A percentile compares a stretch with the other conserved stretches of the same genome.
Conservation (phyloP, 2,888 invertebrate species). For the Epistrophe eligans region DNA sequence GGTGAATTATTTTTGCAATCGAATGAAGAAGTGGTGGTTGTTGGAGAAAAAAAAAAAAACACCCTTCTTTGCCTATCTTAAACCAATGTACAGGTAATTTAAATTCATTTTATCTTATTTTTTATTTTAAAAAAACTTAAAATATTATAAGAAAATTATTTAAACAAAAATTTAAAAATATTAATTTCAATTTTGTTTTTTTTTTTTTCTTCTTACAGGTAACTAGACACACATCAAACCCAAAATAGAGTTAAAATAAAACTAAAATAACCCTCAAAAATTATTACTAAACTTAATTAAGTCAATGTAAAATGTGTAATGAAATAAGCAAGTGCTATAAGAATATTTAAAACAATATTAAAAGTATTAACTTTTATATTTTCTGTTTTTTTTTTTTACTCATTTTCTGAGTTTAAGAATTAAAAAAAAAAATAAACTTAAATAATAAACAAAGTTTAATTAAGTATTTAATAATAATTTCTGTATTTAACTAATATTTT, state of each 20-base stretch:
- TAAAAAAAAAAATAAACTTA: background rate
- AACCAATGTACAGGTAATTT: conserved; percentile 72
- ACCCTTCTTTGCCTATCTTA: conserved; percentile 55
- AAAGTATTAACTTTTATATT: background rate
- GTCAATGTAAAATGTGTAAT: conserved; percentile 56
- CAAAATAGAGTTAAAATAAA: conserved; percentile 59
- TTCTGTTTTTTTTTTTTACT: background rate
- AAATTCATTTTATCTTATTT: background rate
- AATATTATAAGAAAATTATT: background rate
- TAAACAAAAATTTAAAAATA: too few relatives aligned
- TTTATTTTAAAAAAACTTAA: background rate
- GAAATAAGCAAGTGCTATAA: conserved; percentile 45
- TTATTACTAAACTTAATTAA: conserved; percentile 57
- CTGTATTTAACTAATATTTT: conserved; percentile 5
- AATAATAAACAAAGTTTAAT: conserved; percentile 30
- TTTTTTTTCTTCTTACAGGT: conserved; percentile 37
- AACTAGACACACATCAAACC: conserved; percentile 73
- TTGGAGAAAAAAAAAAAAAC: background rate
- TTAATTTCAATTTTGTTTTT: background rate
- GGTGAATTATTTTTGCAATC: conserved; percentile 77
- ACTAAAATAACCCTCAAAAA: conserved; percentile 16
- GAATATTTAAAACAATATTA: conserved; percentile 33
- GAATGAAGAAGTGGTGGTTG: conserved; percentile 60
- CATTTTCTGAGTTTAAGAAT: conserved; percentile 25
- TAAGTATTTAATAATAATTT: conserved; percentile 9